A percentile compares a stretch with the other conserved stretches of the same genome.
phyloP scores from a whole-genome alignment of 2,113 vertebrate species.

The Myocastor coypus region DNA sequence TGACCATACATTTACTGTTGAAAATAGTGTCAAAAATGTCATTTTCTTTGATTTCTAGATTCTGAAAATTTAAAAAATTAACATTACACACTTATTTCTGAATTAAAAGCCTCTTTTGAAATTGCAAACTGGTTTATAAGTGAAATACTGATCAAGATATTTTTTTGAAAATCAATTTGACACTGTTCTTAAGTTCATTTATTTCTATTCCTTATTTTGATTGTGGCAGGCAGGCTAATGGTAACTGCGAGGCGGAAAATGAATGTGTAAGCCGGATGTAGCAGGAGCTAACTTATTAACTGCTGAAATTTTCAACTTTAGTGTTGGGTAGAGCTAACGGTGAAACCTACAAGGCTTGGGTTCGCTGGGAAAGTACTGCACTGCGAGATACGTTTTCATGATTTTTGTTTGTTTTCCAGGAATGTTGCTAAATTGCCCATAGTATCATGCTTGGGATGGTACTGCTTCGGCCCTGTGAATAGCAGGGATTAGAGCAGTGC shows the following conservation, averaged over 20 bases:
- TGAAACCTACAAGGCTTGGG: neutral
- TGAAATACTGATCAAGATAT: neutral
- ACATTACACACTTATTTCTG: neutral
- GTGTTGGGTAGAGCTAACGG: neutral
- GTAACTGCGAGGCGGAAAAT: neutral
- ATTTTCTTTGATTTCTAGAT: neutral
- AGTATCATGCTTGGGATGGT: too few relatives aligned
- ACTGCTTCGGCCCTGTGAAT: neutral
- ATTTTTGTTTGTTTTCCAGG: neutral
- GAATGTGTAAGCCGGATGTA: neutral
- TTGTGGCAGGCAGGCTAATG: neutral
- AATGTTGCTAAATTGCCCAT: neutral
- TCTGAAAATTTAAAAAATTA: conserved; percentile 7
- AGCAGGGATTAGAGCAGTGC: neutral
- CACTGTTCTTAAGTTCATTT: neutral
- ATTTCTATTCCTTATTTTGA: conserved; percentile 2
- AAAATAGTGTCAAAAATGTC: neutral
- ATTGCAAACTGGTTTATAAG: neutral
- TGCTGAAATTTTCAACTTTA: neutral
- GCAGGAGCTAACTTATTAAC: neutral
- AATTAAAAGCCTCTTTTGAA: neutral
- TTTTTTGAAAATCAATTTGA: neutral
- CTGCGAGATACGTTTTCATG: neutral
- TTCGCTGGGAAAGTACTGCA: neutral
- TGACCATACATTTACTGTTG: neutral